Base-by-base conservation (phyloP, 92 coral and sea anemone species). In the Zoanthus sansibaricus region DNA sequence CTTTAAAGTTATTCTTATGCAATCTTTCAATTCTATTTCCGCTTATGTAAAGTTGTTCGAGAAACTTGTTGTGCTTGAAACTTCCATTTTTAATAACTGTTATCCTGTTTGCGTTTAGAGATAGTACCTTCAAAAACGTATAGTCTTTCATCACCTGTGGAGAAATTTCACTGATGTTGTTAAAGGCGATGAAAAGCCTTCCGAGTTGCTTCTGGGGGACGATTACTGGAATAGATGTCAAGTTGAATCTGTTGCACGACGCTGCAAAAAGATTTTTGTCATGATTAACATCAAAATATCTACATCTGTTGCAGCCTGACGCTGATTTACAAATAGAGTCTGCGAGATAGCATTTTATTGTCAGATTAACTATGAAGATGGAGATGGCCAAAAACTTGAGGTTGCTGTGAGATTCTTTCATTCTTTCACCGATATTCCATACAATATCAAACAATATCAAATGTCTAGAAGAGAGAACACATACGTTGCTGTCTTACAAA, bases 21-120 rank as follows among this genome's bases (percentile, higher is more conserved):
- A 78, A 61, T n/a, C 16, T 56, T 62, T 78, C 72, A 21, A 78
- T 56, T 78, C 83, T 59, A 64, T 78, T 33, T 37, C 42, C 42
- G 42, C 42, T 37, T 37, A 77, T 56, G 16, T 77, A 77, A 21
- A 77, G 82, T 59, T 55, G 31, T 14, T 77, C 68, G 33, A 77
- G 82, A 59, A 77, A 52, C 3, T 77, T 77, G 70, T 77, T 77
- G 48, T 77, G 47, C 33, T 77, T 56, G 44, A 77, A 77, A 14
- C 70, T 55, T 21, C 82, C 82, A 25, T 77, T 77, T 6, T 49
- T 77, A 16, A 61, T 58, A 15, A 49, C 25, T 61, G 84, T 42
- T 21, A 61, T 11, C 14, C 46, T 64, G 73, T 79, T 77, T 59
- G 48, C 82, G 55, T 55, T 77, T 16, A 77, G 82, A 77, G 82